Evolutionary conservation across 2,113 vertebrate species (phyloP), one percentile per base, ranked within the genome.

Genomic region (Aramus guarauna): DNA sequence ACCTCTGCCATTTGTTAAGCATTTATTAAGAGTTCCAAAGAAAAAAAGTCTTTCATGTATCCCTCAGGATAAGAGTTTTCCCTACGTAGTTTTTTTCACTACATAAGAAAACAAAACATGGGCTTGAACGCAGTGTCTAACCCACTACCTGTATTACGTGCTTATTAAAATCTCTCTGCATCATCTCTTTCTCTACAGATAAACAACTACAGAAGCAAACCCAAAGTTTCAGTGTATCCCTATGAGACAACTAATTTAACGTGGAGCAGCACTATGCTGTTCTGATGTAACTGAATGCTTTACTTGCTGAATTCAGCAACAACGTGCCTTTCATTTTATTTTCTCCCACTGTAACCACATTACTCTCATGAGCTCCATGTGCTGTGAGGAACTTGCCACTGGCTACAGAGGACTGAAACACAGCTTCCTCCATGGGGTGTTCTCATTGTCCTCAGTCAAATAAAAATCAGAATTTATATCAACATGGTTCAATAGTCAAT

Each of bases 361-460:
- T 47, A 53, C 2, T 78, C 43, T n/a, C 20, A 11, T 0, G 1
- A 84, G 14, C 37, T 73, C 20, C 34, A 6, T 48, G 30, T 21
- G 15, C 6, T 32, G 3, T 4, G 36, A 36, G 21, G 34, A 69
- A 19, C 23, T 88, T 85, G 63, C 34, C 1, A 1, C 45, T 45
- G 45, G 45, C 45, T 90, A 64, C 0, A 0, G 21, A n/a, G 26
- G 11, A 82, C 12, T 47, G n/a, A 86, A n/a, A 50, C 1, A 0
- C 32, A 79, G 8, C 20, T 52, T 81, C 41, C 43, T 80, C 53
- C 24, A 12, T 10, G 36, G 22, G 3, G 3, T 14, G 30, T 64
- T 73, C 8, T 47, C 22, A 23, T 27, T 62, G 15, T 19, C 27
- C 72, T 37, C 4, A 78, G 26, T 2, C n/a, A 95, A 84, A 83